Evolutionary conservation across 2,888 invertebrate species (phyloP), one percentile per base, ranked within the genome.

Genomic region (Lysandra coridon): DNA sequence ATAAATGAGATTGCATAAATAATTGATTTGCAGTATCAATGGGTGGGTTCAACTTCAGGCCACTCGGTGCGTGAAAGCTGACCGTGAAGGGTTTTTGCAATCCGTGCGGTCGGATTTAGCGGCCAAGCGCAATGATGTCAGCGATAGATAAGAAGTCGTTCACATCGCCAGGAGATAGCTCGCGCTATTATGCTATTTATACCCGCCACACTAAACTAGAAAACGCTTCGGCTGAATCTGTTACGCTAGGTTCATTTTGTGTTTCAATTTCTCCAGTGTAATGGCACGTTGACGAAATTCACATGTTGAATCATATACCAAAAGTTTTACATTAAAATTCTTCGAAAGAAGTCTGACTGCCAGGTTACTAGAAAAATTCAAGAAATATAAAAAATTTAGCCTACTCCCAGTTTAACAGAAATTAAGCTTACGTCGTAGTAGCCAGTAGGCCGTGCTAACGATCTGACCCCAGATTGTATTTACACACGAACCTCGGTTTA

Each of bases 101-200:
- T 30, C 30, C 12, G 12, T 73, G 74, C n/a, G 44, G 14, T 44
- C 7, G 1, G 74, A 74, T 74, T 74, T 74, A 44, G 74, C 74
- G 74, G 44, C 40, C 74, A 74, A 44, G 76, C 49, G 53, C 33
- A 17, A 69, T 53, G 49, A 76, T 76, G 76, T 53, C 76, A 57
- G 30, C 76, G 57, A 53, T 53, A 76, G 76, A 76, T 76, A 76
- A 76, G 76, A 53, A 53, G 76, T 57, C 76, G 53, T 53, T 76
- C 76, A 76, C 76, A 76, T 53, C 57, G 33, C 57, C 30, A 75
- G 33, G 57, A 23, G 76, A 30, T 53, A 23, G 76, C 30, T 53
- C 53, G 37, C 44, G 74, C 74, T 75, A 53, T 30, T 30, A 53
- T 44, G 49, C 75, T 75, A 75, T 75, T 75, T 30, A 14, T 30